Conservation (phyloP, 2,113 vertebrate genomes). For the Tachuris rubrigastra region DNA sequence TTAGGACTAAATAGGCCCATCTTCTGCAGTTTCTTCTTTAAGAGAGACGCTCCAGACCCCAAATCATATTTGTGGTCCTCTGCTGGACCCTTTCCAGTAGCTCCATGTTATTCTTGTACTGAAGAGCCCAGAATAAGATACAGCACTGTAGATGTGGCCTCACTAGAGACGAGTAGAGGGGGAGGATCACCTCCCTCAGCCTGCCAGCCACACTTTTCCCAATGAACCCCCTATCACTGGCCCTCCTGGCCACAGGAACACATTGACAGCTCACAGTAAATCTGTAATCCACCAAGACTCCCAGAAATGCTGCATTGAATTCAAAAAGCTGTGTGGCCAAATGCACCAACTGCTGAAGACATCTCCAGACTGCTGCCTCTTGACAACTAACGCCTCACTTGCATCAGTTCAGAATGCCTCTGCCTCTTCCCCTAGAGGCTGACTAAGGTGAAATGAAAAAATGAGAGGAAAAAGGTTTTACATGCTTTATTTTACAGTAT, state of each 20-base stretch:
- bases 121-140: neutral
- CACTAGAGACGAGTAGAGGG: neutral
- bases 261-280: neutral
- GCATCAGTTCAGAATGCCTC: neutral
- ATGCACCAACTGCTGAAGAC: neutral
- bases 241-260: neutral
- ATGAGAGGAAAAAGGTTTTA: neutral
- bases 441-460: neutral
- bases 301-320: neutral
- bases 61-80: neutral
- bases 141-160: too few species aligned
- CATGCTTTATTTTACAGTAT: neutral
- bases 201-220: neutral
- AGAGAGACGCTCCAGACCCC: neutral
- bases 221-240: neutral
- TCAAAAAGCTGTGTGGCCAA: neutral
- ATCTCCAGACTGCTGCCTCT: neutral
- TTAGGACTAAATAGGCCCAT: neutral
- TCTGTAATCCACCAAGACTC: neutral
- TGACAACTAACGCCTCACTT: fast-evolving
- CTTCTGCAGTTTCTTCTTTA: neutral
- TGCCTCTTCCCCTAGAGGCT: neutral
- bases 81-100: neutral
- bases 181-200: neutral
- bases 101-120: neutral